These are phyloP conservation scores for Axea sp. DNA, from an alignment of 2,888 invertebrate species.

Conservation along the genomic window DNA sequence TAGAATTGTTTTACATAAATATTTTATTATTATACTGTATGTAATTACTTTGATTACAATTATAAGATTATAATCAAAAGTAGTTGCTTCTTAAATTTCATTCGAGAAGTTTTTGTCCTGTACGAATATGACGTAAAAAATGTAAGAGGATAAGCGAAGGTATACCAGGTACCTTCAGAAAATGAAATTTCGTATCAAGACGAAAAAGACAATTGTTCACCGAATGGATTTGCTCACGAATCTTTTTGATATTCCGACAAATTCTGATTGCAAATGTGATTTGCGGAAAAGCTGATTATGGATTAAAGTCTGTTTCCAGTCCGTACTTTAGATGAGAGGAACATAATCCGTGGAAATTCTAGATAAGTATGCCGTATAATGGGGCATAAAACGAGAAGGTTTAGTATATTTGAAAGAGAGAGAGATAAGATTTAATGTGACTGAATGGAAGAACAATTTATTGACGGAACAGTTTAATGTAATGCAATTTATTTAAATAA, in stretches of 20 bases:
- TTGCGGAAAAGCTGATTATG: slow-evolving; percentile 74
- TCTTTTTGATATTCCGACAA: slow-evolving; percentile 72
- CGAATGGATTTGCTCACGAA: slow-evolving; percentile 72
- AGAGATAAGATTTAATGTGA: slow-evolving; percentile 56
- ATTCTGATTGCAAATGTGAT: slow-evolving; percentile 75
- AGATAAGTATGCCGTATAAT: slow-evolving; percentile 59
- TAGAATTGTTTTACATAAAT: too few relatives aligned
- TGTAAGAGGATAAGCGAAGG: slow-evolving; percentile 46
- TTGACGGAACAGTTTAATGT: slow-evolving; percentile 34
- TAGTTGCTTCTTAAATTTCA: slow-evolving; percentile 8
- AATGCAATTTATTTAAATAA: too few relatives aligned
- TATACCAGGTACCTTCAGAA: slow-evolving; percentile 32
- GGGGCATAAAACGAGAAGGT: slow-evolving; percentile 45
- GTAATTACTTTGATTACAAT: too few relatives aligned
- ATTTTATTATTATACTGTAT: too few relatives aligned
- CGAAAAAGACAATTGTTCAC: slow-evolving; percentile 71
- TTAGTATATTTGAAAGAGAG: slow-evolving; percentile 38
- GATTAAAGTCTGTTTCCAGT: slow-evolving; percentile 68
- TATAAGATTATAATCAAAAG: too few relatives aligned
- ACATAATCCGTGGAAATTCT: slow-evolving; percentile 58
- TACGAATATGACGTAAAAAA: slow-evolving; percentile 21
- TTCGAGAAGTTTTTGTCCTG: slow-evolving; percentile 1
- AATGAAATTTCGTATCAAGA: slow-evolving; percentile 42
- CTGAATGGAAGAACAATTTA: slow-evolving; percentile 43
- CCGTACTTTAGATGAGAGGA: slow-evolving; percentile 48